Base-by-base conservation (phyloP, 2,797 vertebrate species). In the Pelobates cultripes region DNA sequence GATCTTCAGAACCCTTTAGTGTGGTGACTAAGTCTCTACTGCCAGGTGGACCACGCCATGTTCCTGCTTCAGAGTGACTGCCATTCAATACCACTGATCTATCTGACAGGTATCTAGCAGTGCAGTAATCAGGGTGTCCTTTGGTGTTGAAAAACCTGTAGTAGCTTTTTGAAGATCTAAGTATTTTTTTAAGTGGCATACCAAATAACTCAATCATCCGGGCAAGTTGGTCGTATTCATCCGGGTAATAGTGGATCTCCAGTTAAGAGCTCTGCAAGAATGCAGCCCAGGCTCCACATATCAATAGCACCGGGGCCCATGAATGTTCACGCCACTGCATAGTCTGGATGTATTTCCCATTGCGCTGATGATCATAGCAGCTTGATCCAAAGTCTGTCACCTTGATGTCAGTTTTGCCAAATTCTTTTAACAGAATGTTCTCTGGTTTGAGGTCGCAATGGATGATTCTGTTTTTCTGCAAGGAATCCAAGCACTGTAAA, bases 361-460 rank as follows among this genome's bases (percentile, higher is more conserved):
- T 96, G 85, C 98, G 96, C 86, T 99, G 98, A 91, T 99, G 98
- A 87, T 99, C 98, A 0, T 98, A 99, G 90, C 98, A 99, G 85
- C 98, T 99, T 40, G 98, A 99, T 83, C 98, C 98, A 86, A 99
- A 99, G 87, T 99, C 98, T 64, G 99, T 99, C 79, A 99, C 98
- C 92, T 99, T 99, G 88, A 99, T 99, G 83, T 97, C 98, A 77
- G 98, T 99, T 88, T 98, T 94, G 42, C 98, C 98, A 91, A 99
- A 98, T 89, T 99, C 98, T 87, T 99, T 99, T 47, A 99, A 90
- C 70, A 99, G 89, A 89, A 99, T 99, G 92, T 99, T 99, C 92
- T 99, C 98, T 0, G 98, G 98, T 88, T 99, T 99, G 87, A 99
- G 97, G 94, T 99, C 98, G 92, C 98, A 99, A 95, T 99, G 98